Conservation (phyloP, 2,888 invertebrate species). For the Chrysolina americana region DNA sequence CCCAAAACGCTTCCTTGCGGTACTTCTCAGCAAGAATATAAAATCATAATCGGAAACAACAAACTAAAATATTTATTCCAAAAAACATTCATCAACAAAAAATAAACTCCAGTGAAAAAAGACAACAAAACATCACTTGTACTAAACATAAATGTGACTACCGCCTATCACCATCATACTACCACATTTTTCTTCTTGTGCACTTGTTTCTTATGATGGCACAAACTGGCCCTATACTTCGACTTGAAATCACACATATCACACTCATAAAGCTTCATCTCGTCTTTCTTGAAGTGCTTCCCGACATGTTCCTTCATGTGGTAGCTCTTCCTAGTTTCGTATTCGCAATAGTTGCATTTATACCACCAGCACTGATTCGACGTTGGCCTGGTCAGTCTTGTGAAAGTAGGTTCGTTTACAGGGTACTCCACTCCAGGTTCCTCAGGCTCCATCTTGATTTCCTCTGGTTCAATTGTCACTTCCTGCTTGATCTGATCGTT, state of each 20-base stretch:
- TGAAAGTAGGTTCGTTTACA: not conserved
- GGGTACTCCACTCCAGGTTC: not conserved
- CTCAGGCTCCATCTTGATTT: not conserved
- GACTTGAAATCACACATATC: constrained; percentile 20
- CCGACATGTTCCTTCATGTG: constrained; percentile 23
- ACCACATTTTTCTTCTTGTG: not conserved
- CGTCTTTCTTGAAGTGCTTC: constrained; percentile 20
- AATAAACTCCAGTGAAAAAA: not conserved
- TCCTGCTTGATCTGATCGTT: not conserved
- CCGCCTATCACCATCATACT: not conserved
- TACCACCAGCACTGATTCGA: not conserved
- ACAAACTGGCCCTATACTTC: constrained; percentile 29
- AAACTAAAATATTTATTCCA: no score
- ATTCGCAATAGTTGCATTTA: constrained; percentile 23
- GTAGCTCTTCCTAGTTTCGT: not conserved
- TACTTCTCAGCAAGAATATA: no score
- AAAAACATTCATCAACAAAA: not conserved
- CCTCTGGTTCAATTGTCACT: not conserved
- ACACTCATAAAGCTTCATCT: constrained; percentile 25
- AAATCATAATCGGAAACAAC: no score
- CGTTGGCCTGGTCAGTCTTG: not conserved
- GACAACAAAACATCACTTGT: constrained; percentile 2
- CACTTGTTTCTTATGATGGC: constrained; percentile 13
- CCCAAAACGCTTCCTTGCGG: no score
- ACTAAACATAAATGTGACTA: not conserved